Evolutionary conservation across 1,140 invertebrate species (phyloP), one percentile per base, ranked within the genome.

Genomic region (Drosophila persimilis): DNA sequence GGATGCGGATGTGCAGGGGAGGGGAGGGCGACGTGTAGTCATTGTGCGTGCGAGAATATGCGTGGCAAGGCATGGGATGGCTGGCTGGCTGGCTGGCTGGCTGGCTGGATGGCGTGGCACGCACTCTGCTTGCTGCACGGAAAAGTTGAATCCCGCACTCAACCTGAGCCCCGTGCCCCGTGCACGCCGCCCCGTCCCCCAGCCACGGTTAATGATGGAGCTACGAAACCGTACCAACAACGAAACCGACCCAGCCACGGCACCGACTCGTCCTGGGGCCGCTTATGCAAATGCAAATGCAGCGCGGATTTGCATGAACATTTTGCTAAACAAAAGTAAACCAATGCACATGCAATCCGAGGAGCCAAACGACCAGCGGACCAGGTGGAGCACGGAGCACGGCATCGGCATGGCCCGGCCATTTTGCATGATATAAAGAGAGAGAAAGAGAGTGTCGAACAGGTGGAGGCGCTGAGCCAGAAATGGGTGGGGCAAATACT

Each of bases 261-360:
- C 35, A 11, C 3, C 35, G 35, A 39, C 43, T 44, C 61, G 62
- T 67, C 62, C 62, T 35, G 61, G 64, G 71, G 71, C 71, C 71
- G 71, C 71, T 77, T 77, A 77, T 77, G 75, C 75, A 77, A 77
- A 77, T 77, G 75, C 54, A 64, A 72, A 54, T 62, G 61, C 70
- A 57, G 66, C 56, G 55, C 74, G 69, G 60, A 81, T 77, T 66
- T 67, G 48, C 61, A 58, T 52, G 62, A 58, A 81, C 73, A 75
- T 75, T 75, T 75, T 75, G 70, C 73, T 75, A 75, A 75, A 75
- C 59, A 67, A 75, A 80, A 80, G 66, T 80, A 66, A 76, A 63
- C 52, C 73, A 52, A 55, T 59, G 56, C 48, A 61, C 53, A 60
- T 52, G 71, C 71, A 73, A 73, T 64, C 39, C 70, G 24, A 24